Evolutionary conservation across 2,113 vertebrate species (phyloP).

Genomic region (Rissa tridactyla): DNA sequence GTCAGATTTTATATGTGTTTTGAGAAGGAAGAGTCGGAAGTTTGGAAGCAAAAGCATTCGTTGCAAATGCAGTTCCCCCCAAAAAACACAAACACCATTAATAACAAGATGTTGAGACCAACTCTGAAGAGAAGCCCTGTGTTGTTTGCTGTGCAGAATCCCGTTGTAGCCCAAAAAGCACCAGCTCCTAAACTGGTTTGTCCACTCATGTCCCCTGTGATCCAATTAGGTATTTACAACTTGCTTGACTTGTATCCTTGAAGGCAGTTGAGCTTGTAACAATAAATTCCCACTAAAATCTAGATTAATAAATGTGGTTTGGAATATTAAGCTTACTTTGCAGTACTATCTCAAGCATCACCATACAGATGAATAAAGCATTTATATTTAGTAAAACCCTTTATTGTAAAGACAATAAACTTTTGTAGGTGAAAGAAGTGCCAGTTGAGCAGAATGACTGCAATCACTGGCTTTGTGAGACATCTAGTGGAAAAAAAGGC

Average conservation of each 20-base stretch:
- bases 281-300: not conserved
- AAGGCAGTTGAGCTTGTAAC: not conserved
- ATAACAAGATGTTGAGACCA: not conserved
- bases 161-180: fast-evolving
- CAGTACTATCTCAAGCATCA: not conserved
- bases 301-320: not conserved
- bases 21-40: not conserved
- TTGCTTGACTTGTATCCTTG: not conserved
- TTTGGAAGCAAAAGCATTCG: not conserved
- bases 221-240: not conserved
- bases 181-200: not conserved
- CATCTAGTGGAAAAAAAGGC: slow-evolving; percentile 64
- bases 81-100: not conserved
- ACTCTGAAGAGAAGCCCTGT: not conserved
- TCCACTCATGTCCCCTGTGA: not conserved
- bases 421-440: not conserved
- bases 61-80: not conserved
- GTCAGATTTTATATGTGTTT: not conserved
- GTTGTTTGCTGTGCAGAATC: not conserved
- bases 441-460: no score
- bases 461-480: slow-evolving; percentile 32
- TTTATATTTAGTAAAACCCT: not conserved
- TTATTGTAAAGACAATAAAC: not conserved
- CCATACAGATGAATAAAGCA: not conserved
- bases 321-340: not conserved